phyloP scores from a whole-genome alignment of 1,140 invertebrate species.

The Helicoverpa zea region DNA sequence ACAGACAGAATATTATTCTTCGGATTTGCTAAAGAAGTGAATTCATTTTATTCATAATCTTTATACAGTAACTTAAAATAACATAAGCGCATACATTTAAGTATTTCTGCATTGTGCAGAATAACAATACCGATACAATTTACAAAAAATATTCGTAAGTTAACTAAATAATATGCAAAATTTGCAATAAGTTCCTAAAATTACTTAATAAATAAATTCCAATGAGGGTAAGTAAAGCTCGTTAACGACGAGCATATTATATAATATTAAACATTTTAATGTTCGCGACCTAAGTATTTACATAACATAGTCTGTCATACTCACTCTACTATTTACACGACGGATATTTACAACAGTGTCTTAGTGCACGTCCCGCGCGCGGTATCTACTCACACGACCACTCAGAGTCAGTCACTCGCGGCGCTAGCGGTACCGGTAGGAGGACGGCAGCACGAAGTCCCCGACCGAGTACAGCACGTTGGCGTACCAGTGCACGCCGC shows the following conservation, averaged over 20 bases:
- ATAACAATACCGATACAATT: conserved; percentile 87
- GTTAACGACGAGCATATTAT: conserved; percentile 57
- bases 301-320: conserved; percentile 56
- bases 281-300: conserved; percentile 64
- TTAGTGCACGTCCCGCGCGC: conserved; percentile 80
- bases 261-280: conserved; percentile 60
- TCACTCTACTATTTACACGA: conserved; percentile 64
- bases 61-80: conserved; percentile 80
- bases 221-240: conserved; percentile 59
- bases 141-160: conserved; percentile 79
- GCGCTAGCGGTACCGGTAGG: conserved; percentile 78
- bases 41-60: conserved; percentile 64
- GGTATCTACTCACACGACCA: conserved; percentile 54
- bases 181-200: conserved; percentile 69
- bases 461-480: conserved; percentile 91
- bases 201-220: conserved; percentile 84
- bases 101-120: conserved; percentile 87
- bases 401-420: conserved; percentile 54
- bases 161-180: conserved; percentile 75
- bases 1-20: conserved; percentile 52
- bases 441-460: conserved; percentile 89
- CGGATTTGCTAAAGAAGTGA: conserved; percentile 73
- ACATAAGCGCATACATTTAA: conserved; percentile 86
- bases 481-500: conserved; percentile 96
- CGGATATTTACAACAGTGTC: conserved; percentile 72